Base-by-base conservation (phyloP, 1,140 invertebrate species). In the Hormaphis cornu region DNA sequence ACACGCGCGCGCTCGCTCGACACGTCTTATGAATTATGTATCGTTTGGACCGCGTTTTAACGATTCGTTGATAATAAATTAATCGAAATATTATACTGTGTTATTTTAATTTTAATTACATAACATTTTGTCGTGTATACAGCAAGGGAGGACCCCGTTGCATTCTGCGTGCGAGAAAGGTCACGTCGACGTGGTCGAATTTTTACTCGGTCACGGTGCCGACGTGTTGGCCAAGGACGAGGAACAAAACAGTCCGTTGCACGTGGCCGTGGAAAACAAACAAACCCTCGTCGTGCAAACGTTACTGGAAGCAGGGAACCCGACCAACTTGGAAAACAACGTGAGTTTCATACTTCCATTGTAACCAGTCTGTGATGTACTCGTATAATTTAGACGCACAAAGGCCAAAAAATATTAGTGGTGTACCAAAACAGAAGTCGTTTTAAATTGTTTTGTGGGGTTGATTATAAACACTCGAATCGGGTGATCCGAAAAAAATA, bases 201-300 rank as follows among this genome's bases (percentile, higher is more conserved):
- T 85, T 73, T 80, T 90, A 66, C 80, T 85, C 35, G 83, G 83
- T 9, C 71, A 72, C 12, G 74, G 73, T 10, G 82, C 82, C 1
- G 78, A 82, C 48, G 77, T 82, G 69, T 82, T 85, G 63, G 80
- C 82, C 1, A 79, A 84, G 76, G 90, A 93, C 80, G 81, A 83
- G 59, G 85, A 89, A 37, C 89, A 88, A 16, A 89, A 91, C 73
- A 87, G 88, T 0, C 86, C 90, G 0, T 80, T 95, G 14, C 91
- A 94, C 76, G 79, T 89, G 20, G 89, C 90, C 16, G 88, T 90
- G 16, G 84, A 87, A 72, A 88, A 90, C 74, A 85, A 89, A 74
- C 86, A 93, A 75, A 84, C 85, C 2, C 81, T 82, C 42, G 83
- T 93, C 24, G 89, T 89, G 30, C 82, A 85, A 72, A 79, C 87